Percentiles rank a stretch among this genome's conserved stretches.
phyloP scores from a whole-genome alignment of 2,113 vertebrate genomes.

The Calidris pygmaea region DNA sequence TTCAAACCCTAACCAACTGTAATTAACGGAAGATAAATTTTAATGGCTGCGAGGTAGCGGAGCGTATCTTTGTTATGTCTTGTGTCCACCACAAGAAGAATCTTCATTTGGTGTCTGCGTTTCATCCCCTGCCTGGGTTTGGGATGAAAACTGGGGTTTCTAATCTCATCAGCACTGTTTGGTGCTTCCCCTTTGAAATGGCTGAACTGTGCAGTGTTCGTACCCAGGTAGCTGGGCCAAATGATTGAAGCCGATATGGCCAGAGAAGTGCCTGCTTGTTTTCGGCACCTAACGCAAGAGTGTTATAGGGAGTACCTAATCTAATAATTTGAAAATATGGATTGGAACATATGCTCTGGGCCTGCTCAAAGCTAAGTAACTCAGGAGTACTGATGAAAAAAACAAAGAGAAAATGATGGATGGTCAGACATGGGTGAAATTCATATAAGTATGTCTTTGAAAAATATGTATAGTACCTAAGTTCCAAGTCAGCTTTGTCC shows the following conservation, averaged over 20 bases:
- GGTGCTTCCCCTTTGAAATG: not conserved
- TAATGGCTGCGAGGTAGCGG: not conserved
- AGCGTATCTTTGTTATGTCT: not conserved
- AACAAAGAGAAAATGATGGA: not conserved
- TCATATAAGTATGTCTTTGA: not conserved
- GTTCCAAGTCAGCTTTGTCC: not conserved
- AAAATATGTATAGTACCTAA: not conserved
- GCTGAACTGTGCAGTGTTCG: not conserved
- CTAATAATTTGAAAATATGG: not conserved
- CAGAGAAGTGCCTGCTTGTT: not conserved
- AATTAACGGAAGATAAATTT: not conserved
- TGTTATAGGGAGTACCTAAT: not conserved
- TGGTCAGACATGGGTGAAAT: not conserved
- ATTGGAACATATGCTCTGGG: not conserved
- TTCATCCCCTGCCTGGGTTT: not conserved
- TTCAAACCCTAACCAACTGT: not conserved
- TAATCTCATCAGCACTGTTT: not conserved
- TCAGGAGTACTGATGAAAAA: not conserved
- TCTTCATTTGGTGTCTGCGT: not conserved
- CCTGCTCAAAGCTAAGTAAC: not conserved
- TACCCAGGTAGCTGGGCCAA: not conserved
- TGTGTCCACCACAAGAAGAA: not conserved
- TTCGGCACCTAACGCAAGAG: not conserved
- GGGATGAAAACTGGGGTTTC: not conserved
- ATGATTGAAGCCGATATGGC: not conserved